A percentile compares a stretch with the other conserved stretches of the same genome.
These are phyloP conservation scores for Anguilla obscura DNA, from an alignment of 2,797 vertebrate species.

Conservation along the genomic window DNA sequence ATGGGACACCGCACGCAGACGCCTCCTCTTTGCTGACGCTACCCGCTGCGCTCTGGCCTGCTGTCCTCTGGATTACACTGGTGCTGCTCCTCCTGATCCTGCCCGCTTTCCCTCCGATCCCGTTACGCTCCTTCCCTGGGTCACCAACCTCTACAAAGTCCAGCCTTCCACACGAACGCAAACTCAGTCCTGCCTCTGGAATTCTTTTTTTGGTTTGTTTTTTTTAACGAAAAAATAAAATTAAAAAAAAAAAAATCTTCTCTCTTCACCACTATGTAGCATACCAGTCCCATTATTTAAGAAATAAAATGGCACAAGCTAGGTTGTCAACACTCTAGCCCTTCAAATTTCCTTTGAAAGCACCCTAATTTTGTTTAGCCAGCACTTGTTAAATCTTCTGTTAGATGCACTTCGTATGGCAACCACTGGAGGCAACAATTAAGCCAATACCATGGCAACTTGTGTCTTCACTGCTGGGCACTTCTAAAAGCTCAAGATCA, in stretches of 20 bases:
- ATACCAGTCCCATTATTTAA: neutral
- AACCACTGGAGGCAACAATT: slow-evolving; percentile 10
- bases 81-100: slow-evolving; percentile 44
- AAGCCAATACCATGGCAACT: neutral
- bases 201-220: neutral
- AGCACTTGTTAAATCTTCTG: neutral
- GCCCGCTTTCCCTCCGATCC: slow-evolving; percentile 44
- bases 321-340: slow-evolving; percentile 18
- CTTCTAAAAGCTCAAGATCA: neutral
- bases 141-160: slow-evolving; percentile 37
- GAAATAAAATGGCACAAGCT: neutral
- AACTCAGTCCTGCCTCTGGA: slow-evolving; percentile 48
- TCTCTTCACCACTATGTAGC: slow-evolving; percentile 22
- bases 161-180: slow-evolving; percentile 28
- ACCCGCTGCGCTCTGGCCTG: slow-evolving; percentile 63
- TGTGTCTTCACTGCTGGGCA: neutral
- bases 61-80: slow-evolving; percentile 41
- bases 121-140: slow-evolving; percentile 42
- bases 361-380: neutral
- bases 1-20: neutral
- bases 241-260: slow-evolving; percentile 20
- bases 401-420: neutral
- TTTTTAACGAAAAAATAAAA: neutral
- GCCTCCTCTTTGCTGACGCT: slow-evolving; percentile 52
- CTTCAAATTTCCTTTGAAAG: neutral